Base-by-base conservation (phyloP, 37 sponge, comb jelly and placozoan genomes). In the Eunapius fragilis region DNA sequence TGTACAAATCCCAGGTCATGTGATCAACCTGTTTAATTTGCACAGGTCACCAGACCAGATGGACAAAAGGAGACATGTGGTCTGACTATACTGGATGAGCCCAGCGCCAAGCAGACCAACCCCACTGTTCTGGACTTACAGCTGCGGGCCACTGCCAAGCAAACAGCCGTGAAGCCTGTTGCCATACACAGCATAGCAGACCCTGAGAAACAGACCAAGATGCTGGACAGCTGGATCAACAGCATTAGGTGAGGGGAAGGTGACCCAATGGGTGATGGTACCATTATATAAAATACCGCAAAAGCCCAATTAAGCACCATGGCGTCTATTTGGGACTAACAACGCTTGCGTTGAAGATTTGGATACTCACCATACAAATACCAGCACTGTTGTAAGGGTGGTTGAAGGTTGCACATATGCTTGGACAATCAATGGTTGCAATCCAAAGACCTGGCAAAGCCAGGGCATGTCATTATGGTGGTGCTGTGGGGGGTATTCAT, bases 81-180 rank as follows among this genome's bases (percentile, higher is more conserved):
- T 31, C 78, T 93, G 30, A 79, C 77, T 5, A 86, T 93, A 25
- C 77, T 97, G 75, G 99, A 99, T 82, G 99, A 99, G 78, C 99
- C 99, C 24, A 68, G 81, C 25, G 94, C 97, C 27, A 95, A 95
- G 58, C 99, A 99, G 87, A 92, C 96, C 47, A 97, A 99, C 77
- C 96, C 97, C 24, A 96, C 94, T 80, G 94, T 99, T 3, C 87
- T 99, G 71, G 99, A 97, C 82, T 81, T 99, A 1, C 96, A 97
- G 67, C 87, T 99, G 34, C 81, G 97, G n/a, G 85, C 94, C 22
- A 89, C 93, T 49, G 84, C 97, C 69, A 99, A 99, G 76, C 93
- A 99, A 74, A 77, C 94, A 71, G 84, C 81, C 3, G 85, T 81
- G 58, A 94, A 94, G 67, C 94, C 94, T 26, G 83, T 89, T 48